Evolutionary conservation across 2,797 vertebrate species (phyloP), one percentile per base, ranked within the genome.

Genomic region (Paedocypris micromegethes): DNA sequence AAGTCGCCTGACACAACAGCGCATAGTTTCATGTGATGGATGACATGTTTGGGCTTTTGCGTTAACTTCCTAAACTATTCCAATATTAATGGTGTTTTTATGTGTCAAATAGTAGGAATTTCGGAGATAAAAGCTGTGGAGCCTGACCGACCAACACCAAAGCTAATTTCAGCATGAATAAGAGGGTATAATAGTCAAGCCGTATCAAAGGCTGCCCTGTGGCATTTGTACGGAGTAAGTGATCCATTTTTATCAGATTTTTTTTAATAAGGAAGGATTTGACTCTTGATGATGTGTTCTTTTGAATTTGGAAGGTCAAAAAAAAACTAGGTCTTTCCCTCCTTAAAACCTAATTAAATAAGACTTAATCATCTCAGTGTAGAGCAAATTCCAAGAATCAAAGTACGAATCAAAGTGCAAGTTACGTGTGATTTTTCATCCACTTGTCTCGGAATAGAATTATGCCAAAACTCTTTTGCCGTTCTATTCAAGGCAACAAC

Each of bases 21-120:
- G 23, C 23, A 23, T 23, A 23, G 23, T 23, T 23, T 23, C 23
- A 23, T 23, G 23, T 23, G 23, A 23, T 23, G 23, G 23, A 23
- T 23, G 23, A 23, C 23, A 23, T 23, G 23, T 23, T 23, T 23
- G 23, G 23, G 23, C 23, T 23, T 23, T 45, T 55, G 39, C 39
- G 62, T 40, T 69, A 42, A 48, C 43, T 69, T 48, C 58, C 51
- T 54, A 54, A 51, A 72, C 40, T 43, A 51, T 55, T 40, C 47
- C 8, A 54, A 56, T 47, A 66, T 43, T 40, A 61, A 50, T 62
- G 45, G 51, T 9, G 37, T 60, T 68, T 59, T 63, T 3, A 71
- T 66, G 54, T 49, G 41, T 59, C 8, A 51, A 43, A 71, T 4
- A 43, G 23, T 49, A 68, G 48, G 47, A 46, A 72, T 41, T 55